Evolutionary conservation across 92 coral and sea anemone species (phyloP).

Genomic region (Porites rus): DNA sequence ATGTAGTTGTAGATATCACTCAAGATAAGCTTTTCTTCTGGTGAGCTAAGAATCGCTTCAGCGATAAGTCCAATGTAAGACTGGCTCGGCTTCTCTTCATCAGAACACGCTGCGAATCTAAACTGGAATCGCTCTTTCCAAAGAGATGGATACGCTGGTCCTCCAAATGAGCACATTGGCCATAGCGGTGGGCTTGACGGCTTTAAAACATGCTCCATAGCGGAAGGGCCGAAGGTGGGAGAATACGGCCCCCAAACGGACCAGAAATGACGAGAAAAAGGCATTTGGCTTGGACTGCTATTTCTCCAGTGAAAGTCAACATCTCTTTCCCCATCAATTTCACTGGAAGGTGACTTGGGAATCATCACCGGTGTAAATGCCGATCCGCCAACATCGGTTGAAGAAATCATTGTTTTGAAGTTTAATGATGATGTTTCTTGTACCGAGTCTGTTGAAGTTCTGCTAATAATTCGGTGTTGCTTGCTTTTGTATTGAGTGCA

Average conservation of each 20-base stretch:
- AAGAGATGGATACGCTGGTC: conserved; percentile 51
- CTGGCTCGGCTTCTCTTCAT: conserved; percentile 90
- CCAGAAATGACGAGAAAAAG: conserved; percentile 49
- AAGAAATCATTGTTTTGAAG: conserved; percentile 24
- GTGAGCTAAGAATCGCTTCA: conserved; percentile 86
- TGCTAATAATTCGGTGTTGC: conserved; percentile 5
- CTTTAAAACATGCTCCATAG: conserved; percentile 49
- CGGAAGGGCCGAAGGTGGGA: conserved; percentile 35
- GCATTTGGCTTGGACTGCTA: conserved; percentile 15
- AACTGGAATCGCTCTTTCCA: conserved; percentile 60
- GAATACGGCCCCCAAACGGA: conserved; percentile 59
- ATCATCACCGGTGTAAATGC: conserved; percentile 41
- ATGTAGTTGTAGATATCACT: conserved; percentile 91
- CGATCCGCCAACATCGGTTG: conserved; percentile 43
- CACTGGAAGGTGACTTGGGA: conserved; percentile 25
- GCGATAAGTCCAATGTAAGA: conserved; percentile 92
- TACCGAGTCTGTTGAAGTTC: conserved; percentile 26
- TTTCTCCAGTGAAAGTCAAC: conserved; percentile 36
- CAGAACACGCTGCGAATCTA: conserved; percentile 61
- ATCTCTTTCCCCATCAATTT: conserved; percentile 32
- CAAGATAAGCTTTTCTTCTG: conserved; percentile 86
- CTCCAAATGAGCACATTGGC: conserved; percentile 53
- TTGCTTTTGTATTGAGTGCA: conserved; percentile 61
- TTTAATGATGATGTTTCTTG: conserved; percentile 6
- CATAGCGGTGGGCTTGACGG: conserved; percentile 53